Percentiles rank a stretch among this genome's conserved stretches.
Conservation (phyloP, 2,888 invertebrate species). For the Eristalis intricaria region DNA sequence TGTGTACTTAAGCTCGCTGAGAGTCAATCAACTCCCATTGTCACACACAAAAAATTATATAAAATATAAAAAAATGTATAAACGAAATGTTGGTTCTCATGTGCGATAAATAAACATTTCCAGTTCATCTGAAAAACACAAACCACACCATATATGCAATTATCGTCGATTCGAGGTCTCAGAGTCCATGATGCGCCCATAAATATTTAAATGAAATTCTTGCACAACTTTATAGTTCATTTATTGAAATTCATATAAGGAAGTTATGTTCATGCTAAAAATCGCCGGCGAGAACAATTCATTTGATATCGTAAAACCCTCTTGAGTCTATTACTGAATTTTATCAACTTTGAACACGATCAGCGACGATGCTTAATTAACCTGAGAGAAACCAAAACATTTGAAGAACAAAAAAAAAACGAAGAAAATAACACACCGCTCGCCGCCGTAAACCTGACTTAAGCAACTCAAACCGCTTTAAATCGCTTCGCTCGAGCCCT, state of each 20-base stretch:
- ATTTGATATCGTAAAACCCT: background rate
- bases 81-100: no score
- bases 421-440: slow-evolving; percentile 2
- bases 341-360: background rate
- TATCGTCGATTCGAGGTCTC: background rate
- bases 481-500: background rate
- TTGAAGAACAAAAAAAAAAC: background rate
- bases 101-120: background rate
- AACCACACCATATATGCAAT: background rate
- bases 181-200: background rate
- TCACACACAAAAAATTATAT: no score
- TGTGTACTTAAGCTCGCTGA: no score
- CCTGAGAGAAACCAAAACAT: background rate
- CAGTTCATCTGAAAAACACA: no score
- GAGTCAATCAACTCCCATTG: no score
- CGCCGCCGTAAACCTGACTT: slow-evolving; percentile 52
- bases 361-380: background rate
- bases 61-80: no score
- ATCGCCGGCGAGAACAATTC: background rate
- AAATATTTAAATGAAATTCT: background rate
- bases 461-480: slow-evolving; percentile 54
- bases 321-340: background rate
- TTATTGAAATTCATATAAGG: background rate
- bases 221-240: background rate
- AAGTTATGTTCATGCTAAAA: background rate